These are phyloP conservation scores for Podilymbus podiceps DNA, from an alignment of 2,113 vertebrate species.

Conservation along the genomic window DNA sequence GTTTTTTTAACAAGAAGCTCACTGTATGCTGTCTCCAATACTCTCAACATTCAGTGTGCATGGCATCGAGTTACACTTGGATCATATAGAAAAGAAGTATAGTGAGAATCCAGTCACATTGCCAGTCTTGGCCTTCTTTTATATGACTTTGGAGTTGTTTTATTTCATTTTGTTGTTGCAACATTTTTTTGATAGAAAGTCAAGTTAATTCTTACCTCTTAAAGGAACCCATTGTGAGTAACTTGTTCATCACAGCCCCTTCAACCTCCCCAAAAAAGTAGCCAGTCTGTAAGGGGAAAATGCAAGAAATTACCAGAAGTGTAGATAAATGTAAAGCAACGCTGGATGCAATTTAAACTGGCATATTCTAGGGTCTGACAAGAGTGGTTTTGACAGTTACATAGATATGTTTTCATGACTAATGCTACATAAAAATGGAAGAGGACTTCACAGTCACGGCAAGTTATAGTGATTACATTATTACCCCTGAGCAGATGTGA, in stretches of 20 bases:
- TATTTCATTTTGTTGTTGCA: conserved; percentile 24
- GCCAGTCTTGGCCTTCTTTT: conserved; percentile 2
- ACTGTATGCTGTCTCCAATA: neutral
- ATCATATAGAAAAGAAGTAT: neutral
- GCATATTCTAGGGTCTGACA: conserved; percentile 45
- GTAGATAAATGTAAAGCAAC: neutral
- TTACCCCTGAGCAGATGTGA: conserved; percentile 32
- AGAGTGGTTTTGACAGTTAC: conserved; percentile 53
- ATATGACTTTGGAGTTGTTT: neutral
- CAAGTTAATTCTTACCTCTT: conserved; percentile 84
- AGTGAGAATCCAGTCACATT: neutral
- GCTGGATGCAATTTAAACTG: conserved; percentile 45
- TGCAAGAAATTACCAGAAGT: conserved; percentile 25
- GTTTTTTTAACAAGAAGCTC: neutral
- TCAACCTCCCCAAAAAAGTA: conserved; percentile 96
- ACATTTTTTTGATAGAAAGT: neutral
- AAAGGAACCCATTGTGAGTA: conserved; percentile 96
- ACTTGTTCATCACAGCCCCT: conserved; percentile 96
- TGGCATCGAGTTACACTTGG: neutral
- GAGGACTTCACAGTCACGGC: neutral
- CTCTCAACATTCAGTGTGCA: neutral
- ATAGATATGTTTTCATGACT: conserved; percentile 27
- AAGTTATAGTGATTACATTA: neutral
- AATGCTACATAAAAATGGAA: conserved; percentile 9
- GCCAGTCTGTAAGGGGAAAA: conserved; percentile 84